Evolutionary conservation across 2,888 invertebrate species (phyloP), one percentile per base, ranked within the genome.

Genomic region (Ennomos fuscantarius): DNA sequence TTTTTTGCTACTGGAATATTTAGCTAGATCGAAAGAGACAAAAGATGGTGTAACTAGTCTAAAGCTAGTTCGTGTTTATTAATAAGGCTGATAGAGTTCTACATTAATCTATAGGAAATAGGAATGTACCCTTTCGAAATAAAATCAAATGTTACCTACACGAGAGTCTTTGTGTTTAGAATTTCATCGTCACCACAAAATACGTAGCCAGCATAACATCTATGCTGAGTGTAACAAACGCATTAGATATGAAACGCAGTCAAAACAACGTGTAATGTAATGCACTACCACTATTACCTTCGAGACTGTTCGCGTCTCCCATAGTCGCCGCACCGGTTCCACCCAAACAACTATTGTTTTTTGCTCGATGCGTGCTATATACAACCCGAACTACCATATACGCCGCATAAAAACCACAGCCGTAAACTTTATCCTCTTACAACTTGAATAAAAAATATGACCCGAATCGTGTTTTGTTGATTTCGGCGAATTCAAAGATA

Each of bases 271-370:
- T 35, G 60, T 55, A 58, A 60, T 10, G 13, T 32, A 32, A 43
- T n/a, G n/a, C n/a, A n/a, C 48, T 44, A 58, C 45, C 36, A 58
- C 35, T 49, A 54, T 46, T 50, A 56, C 51, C 34, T 58, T 41
- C 41, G 52, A 57, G 44, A 45, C 57, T 55, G 45, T 11, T 24
- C 24, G 13, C 44, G 33, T 8, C 13, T 43, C 50, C 42, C 48
- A 12, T 1, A 36, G 42, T 36, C 36, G 39, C 31, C 36, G 24
- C 55, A 24, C 24, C 34, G 33, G 41, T 39, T 39, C 54, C 60
- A 70, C 73, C 76, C 72, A 76, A 77, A 77, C 76, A 76, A 62
- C 70, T 69, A 78, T 76, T 72, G 74, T 76, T 74, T 63, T 74
- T 63, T 69, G 46, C 36, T 52, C 55, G 10, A 61, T 56, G 48